These are phyloP conservation scores for Brachionus calyciflorus DNA, from an alignment of 1,140 invertebrate species.

Conservation along the genomic window DNA sequence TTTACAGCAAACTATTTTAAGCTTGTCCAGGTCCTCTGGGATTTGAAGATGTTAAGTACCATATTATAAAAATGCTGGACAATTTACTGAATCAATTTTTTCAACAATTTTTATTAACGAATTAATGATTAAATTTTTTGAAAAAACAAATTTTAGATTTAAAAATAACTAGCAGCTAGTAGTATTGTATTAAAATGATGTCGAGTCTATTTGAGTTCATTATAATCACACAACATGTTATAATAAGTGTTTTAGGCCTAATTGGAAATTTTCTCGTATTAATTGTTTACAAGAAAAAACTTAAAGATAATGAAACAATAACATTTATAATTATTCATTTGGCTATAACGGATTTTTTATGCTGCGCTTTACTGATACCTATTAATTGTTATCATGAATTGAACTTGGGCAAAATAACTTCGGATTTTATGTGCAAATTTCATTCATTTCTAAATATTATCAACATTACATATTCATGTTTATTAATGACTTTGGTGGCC, in stretches of 20 bases:
- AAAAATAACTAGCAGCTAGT: too few relatives aligned
- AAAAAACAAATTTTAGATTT: too few relatives aligned
- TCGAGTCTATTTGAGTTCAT: background rate
- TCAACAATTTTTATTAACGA: too few relatives aligned
- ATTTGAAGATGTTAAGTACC: too few relatives aligned
- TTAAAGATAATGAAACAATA: constrained; percentile 35
- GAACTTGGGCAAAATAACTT: constrained; percentile 20
- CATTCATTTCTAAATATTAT: constrained; percentile 42
- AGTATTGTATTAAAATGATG: too few relatives aligned
- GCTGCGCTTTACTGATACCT: constrained; percentile 33
- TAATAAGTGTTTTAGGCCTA: background rate
- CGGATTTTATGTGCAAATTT: constrained; percentile 47
- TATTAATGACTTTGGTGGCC: constrained; percentile 39
- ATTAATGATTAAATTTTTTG: too few relatives aligned
- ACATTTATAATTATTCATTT: constrained; percentile 42
- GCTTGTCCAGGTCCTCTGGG: too few relatives aligned
- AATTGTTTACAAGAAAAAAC: constrained; percentile 31
- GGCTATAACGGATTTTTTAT: constrained; percentile 35
- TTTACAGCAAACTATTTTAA: too few relatives aligned
- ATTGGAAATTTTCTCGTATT: constrained; percentile 40
- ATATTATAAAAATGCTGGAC: too few relatives aligned
- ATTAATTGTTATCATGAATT: constrained; percentile 43
- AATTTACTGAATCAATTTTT: too few relatives aligned
- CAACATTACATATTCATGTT: constrained; percentile 44
- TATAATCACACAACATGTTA: background rate